Conservation (phyloP, 1,140 invertebrate species). For the Cydia pomonella region DNA sequence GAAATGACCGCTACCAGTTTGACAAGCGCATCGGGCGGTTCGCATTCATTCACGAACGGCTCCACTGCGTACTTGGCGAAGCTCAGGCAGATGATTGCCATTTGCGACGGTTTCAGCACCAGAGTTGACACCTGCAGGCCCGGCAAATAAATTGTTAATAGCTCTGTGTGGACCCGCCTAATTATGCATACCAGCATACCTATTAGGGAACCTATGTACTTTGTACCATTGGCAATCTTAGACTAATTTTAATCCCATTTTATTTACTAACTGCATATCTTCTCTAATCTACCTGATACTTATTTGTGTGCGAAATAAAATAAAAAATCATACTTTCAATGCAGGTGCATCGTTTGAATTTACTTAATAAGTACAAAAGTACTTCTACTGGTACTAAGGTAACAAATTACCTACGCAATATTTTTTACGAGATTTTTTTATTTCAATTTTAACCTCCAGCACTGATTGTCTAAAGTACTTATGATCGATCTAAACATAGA, state of each 20-base stretch:
- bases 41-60: constrained; percentile 92
- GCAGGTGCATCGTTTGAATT: too few relatives aligned
- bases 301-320: too few relatives aligned
- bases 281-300: too few relatives aligned
- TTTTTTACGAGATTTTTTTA: too few relatives aligned
- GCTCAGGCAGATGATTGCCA: constrained; percentile 96
- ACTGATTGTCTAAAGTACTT: too few relatives aligned
- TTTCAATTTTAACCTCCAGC: too few relatives aligned
- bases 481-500: not conserved
- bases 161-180: too few relatives aligned
- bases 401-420: too few relatives aligned
- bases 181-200: not conserved
- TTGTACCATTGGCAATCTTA: not conserved
- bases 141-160: constrained; percentile 12
- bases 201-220: not conserved
- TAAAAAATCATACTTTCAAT: too few relatives aligned
- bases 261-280: too few relatives aligned
- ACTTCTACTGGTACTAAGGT: too few relatives aligned
- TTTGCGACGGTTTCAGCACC: constrained; percentile 95
- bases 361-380: too few relatives aligned
- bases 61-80: constrained; percentile 97
- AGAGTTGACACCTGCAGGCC: constrained; percentile 84
- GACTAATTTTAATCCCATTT: not conserved
- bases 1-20: constrained; percentile 90
- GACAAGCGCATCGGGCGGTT: constrained; percentile 87